phyloP scores from a whole-genome alignment of 2,113 vertebrate genomes.

The Scomber colias region DNA sequence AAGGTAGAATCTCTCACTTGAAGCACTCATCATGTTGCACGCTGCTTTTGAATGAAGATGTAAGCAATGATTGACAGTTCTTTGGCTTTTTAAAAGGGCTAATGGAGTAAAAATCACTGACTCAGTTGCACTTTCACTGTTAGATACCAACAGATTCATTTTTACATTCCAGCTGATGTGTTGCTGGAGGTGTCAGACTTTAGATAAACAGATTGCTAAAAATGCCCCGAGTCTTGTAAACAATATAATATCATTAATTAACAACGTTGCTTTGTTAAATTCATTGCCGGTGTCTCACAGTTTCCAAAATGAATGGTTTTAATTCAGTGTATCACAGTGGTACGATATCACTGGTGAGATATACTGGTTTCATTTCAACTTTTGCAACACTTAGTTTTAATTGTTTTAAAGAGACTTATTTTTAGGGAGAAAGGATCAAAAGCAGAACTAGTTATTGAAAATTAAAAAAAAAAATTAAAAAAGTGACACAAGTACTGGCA shows the following conservation, averaged over 20 bases:
- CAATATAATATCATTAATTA: slow-evolving; percentile 48
- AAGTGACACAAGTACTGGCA: no score
- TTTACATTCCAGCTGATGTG: slow-evolving; percentile 7
- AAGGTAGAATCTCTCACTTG: no score
- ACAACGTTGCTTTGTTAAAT: slow-evolving; percentile 17
- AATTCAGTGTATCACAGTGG: neutral
- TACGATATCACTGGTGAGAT: neutral
- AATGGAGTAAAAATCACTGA: neutral
- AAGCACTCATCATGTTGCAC: no score
- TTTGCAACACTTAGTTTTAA: neutral
- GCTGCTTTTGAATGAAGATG: no score
- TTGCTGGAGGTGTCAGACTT: slow-evolving; percentile 37
- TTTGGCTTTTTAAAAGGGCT: neutral
- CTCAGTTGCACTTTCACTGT: neutral
- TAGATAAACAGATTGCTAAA: slow-evolving; percentile 16
- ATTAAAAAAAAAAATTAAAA: no score
- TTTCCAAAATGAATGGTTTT: neutral
- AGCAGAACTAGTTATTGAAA: no score
- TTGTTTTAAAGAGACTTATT: neutral
- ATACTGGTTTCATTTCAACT: neutral
- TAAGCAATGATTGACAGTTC: no score
- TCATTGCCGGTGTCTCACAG: slow-evolving; percentile 13
- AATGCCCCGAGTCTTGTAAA: slow-evolving; percentile 38
- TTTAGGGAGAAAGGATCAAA: no score
- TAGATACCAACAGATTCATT: neutral